Conservation (phyloP, 2,113 vertebrate genomes). For the Nansenia antarctica region DNA sequence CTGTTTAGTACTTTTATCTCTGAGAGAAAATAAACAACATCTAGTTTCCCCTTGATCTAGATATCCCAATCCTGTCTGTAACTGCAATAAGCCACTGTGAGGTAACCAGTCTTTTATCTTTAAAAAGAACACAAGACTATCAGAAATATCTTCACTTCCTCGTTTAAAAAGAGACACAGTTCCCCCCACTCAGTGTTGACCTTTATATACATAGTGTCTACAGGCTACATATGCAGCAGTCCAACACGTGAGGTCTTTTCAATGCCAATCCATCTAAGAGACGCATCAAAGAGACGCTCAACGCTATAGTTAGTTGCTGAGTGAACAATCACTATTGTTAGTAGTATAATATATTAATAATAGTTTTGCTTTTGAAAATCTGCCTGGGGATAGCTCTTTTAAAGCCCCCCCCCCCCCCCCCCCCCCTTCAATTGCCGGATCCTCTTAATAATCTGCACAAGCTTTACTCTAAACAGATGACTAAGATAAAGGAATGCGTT, state of each 20-base stretch:
- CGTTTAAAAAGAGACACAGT: not conserved
- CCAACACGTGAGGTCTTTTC: not conserved
- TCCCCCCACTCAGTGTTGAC: not conserved
- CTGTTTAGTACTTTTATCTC: not conserved
- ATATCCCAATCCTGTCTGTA: not conserved
- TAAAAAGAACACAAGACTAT: constrained; percentile 6
- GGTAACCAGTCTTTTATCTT: not conserved
- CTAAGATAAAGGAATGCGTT: not conserved
- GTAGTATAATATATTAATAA: too few relatives aligned
- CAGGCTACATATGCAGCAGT: not conserved
- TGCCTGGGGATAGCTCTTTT: too few relatives aligned
- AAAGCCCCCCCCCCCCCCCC: too few relatives aligned
- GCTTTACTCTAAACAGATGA: constrained; percentile 7
- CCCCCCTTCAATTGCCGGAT: too few relatives aligned
- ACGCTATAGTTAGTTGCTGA: not conserved
- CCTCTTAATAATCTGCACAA: too few relatives aligned
- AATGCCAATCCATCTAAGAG: not conserved
- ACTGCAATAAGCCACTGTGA: not conserved
- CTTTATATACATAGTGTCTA: not conserved
- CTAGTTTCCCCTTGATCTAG: not conserved
- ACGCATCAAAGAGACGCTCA: not conserved
- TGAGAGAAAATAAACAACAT: not conserved
- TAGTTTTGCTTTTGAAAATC: not conserved
- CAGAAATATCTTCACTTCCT: constrained; percentile 41
- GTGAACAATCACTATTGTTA: too few relatives aligned